Base-by-base conservation (phyloP, 2,113 vertebrate genomes). In the Albula goreensis region DNA sequence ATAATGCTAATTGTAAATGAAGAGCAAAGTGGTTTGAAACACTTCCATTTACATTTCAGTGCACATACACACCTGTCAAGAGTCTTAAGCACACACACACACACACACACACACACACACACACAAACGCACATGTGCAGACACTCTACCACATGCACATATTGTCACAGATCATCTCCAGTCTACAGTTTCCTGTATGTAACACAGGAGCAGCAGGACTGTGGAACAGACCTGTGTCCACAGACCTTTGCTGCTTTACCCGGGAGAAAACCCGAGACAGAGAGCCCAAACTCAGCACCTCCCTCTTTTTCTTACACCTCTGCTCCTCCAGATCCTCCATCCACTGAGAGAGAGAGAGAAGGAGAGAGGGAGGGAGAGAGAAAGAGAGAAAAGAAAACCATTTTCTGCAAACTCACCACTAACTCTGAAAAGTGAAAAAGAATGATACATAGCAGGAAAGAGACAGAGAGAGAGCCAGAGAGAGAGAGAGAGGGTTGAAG, bases 141-240 rank as follows among this genome's bases (percentile, higher is more conserved):
- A 19, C 60, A 17, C 60, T 12, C 60, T 63, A 12, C 53, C 53
- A 56, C 53, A 63, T 19, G 17, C 60, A 63, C 60, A 15, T 15
- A 63, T 4, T 8, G 7, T 8, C 53, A 56, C 53, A 56, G 7
- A 56, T 56, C 83, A 95, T 98, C 97, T 99, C 98, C 98, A 99
- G 96, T 99, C 98, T 89, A 97, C 98, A 7, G 99, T 98, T 93
- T 99, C 98, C 95, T 99, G 98, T 93, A 99, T 99, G 96, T 99
- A 99, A 96, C 98, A 99, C 96, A 53, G 97, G 97, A 87, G 95
- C 93, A 92, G 97, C 95, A 88, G 97, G 99, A 96, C 98, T 98
- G 89, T 99, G 97, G 88, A 99, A 99, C 93, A 99, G 96, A 82
- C 98, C 97, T 0, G 98, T 98, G 90, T 99, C 98, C 78, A 99